Evolutionary conservation across 2,888 invertebrate genomes (phyloP).

Genomic region (Synanthedon tipuliformis): DNA sequence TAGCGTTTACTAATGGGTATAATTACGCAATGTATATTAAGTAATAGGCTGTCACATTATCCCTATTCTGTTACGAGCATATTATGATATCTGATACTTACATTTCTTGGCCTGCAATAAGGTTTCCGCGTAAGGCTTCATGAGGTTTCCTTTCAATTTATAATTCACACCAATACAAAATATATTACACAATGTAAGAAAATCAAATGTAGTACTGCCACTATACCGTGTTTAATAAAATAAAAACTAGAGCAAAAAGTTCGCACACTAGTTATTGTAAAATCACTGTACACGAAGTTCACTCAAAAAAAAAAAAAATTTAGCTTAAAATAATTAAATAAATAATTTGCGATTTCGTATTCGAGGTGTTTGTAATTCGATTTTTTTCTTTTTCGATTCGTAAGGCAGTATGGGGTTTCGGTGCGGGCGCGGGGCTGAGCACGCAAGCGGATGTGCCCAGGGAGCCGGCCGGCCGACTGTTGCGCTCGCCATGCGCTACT

Average conservation of each 20-base stretch:
- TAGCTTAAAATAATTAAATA: not conserved
- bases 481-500: constrained; percentile 28
- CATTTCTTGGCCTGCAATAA: constrained; percentile 20
- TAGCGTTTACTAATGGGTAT: no score
- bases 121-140: constrained; percentile 41
- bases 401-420: constrained; percentile 17
- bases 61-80: constrained; percentile 32
- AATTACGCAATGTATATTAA: no score
- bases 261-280: not conserved
- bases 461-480: constrained; percentile 52
- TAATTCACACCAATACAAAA: constrained; percentile 8
- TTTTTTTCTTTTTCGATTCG: constrained; percentile 6
- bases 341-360: not conserved
- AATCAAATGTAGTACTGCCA: not conserved
- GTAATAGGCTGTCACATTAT: not conserved
- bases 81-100: constrained; percentile 20
- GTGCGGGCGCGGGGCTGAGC: constrained; percentile 48
- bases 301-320: not conserved
- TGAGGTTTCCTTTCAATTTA: constrained; percentile 13
- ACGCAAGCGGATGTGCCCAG: constrained; percentile 64
- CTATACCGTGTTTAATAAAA: not conserved
- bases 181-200: not conserved
- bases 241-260: not conserved
- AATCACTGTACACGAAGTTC: not conserved
- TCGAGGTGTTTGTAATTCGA: not conserved